Evolutionary conservation across 2,113 vertebrate species (phyloP).

Genomic region (Oryzias woworae): DNA sequence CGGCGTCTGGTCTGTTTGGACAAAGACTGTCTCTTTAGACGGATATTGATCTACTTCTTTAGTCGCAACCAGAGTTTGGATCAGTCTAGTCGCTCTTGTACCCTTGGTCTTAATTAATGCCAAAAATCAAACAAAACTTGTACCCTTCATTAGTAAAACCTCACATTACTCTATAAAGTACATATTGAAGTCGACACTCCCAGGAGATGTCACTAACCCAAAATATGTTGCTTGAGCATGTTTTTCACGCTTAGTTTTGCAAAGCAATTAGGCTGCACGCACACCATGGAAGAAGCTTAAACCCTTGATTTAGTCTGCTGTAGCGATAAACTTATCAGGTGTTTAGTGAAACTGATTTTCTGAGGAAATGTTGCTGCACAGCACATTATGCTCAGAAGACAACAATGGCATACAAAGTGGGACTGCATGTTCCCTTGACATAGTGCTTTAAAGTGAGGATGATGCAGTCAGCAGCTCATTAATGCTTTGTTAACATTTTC

Average conservation of each 20-base stretch:
- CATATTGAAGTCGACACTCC: background rate
- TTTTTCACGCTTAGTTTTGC: conserved; percentile 1
- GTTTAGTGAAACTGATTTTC: conserved; percentile 40
- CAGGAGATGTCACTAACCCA: background rate
- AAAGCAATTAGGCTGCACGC: conserved; percentile 23
- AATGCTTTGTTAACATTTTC: conserved; percentile 67
- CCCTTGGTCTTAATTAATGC: too few species aligned
- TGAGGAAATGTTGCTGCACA: conserved; percentile 42
- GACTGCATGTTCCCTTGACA: conserved; percentile 53
- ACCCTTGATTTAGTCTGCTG: conserved; percentile 15
- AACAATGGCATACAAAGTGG: conserved; percentile 57
- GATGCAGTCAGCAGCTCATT: conserved; percentile 63
- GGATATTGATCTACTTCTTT: too few species aligned
- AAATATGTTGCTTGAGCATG: conserved; percentile 4
- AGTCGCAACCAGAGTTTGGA: too few species aligned
- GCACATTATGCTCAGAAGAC: conserved; percentile 45
- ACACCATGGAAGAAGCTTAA: conserved; percentile 10
- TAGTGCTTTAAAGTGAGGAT: conserved; percentile 54
- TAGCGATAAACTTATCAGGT: conserved; percentile 20
- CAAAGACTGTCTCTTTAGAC: too few species aligned
- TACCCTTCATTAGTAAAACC: background rate
- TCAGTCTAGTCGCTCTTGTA: too few species aligned
- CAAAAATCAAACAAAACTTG: too few species aligned
- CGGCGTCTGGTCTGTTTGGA: too few species aligned
- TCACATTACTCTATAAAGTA: background rate